Evolutionary conservation across 2,113 vertebrate genomes (phyloP), one percentile per base, ranked within the genome.

Genomic region (Tychaedon coryphoeus): DNA sequence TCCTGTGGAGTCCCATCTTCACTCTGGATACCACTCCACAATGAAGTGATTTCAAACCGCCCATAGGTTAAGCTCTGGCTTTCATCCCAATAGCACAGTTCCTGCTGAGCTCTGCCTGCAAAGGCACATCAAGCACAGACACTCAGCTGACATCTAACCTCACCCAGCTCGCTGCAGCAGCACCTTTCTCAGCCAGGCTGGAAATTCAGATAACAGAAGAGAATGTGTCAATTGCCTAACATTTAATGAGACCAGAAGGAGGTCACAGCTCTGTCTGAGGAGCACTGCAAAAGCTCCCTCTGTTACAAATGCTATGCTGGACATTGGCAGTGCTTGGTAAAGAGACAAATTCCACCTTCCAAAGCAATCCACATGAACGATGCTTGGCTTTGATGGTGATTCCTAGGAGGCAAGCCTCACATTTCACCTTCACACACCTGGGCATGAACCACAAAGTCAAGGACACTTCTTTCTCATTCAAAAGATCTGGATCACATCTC

Each of bases 1-100:
- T 97, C 96, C 96, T 89, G 96, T 19, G 51, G 95, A 96, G 94
- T 53, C 94, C 95, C 96, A 95, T 95, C 95, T 96, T 96, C 92
- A 93, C 96, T 96, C 93, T 80, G 93, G 94, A 94, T 95, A 96
- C 96, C 94, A 12, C 54, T 90, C 96, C 38, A 95, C 94, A 96
- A 96, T 96, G 95, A 79, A 88, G 85, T 90, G 77, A 83, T 93
- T 96, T 97, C 95, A 88, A 90, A 95, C 88, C 10, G 36, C 92
- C 93, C 88, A 56, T 90, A 88, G 95, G 93, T 97, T 96, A 97
- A 95, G 93, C 95, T 60, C n/a, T 0, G 10, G 94, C 96, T 96
- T 96, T 96, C 95, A 95, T 95, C 90, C 94, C 90, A 83, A 76
- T 88, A 88, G 93, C 87, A 14, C 61, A 76, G 74, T 47, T 67